phyloP scores from a whole-genome alignment of 2,888 invertebrate species.

The Strigamia maritima region DNA sequence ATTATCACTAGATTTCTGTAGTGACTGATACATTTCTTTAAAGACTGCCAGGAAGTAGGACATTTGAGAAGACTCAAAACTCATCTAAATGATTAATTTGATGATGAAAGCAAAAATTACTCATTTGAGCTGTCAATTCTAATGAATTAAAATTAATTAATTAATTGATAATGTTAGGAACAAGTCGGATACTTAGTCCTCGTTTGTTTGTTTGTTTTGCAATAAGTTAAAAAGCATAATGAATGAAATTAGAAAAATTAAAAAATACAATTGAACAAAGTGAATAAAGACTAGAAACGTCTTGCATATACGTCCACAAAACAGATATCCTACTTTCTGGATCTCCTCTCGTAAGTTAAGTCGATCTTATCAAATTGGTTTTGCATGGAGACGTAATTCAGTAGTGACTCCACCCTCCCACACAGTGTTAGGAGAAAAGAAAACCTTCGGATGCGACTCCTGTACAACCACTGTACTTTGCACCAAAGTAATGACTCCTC shows the following conservation, averaged over 20 bases:
- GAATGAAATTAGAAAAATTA: background rate
- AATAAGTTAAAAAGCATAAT: background rate
- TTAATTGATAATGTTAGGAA: background rate
- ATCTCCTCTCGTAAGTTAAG: background rate
- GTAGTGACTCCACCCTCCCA: constrained; percentile 1
- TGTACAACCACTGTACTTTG: constrained; percentile 39
- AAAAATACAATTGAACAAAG: too few species aligned
- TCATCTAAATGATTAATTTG: background rate
- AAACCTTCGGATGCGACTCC: constrained; percentile 34
- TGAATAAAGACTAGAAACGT: constrained; percentile 12
- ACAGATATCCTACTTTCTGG: constrained; percentile 37
- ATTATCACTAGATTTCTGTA: background rate
- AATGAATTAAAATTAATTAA: too few species aligned
- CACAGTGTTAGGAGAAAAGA: background rate
- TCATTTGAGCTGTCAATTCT: constrained; percentile 7
- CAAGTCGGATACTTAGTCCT: too few species aligned
- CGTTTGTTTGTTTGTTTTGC: background rate
- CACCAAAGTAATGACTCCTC: constrained; percentile 40
- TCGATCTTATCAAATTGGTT: background rate
- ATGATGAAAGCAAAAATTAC: background rate
- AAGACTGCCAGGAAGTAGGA: constrained; percentile 37
- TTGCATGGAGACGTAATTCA: constrained; percentile 14
- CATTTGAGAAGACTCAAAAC: constrained; percentile 19
- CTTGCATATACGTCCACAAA: constrained; percentile 5
- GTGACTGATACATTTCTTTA: constrained; percentile 19